Conservation (phyloP, 2,797 vertebrate species). For the Microhierax caerulescens region DNA sequence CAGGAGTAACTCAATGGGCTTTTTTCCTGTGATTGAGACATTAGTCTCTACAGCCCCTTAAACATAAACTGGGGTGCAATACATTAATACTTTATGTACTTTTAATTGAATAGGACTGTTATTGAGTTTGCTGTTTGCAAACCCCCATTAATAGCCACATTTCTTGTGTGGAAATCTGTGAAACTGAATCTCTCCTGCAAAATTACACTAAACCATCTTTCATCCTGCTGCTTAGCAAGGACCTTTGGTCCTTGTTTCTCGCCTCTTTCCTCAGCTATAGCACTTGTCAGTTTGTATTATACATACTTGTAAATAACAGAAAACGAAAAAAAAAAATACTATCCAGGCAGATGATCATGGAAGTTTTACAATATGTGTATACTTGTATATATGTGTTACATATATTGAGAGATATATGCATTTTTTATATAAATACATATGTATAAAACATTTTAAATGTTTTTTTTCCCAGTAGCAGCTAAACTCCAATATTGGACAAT, state of each 20-base stretch:
- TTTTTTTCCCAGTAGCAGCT: not conserved
- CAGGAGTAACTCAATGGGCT: not conserved
- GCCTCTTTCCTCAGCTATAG: not conserved
- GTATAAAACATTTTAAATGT: not conserved
- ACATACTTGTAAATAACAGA: not conserved
- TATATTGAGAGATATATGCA: not conserved
- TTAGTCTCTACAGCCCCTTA: not conserved
- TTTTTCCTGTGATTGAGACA: not conserved
- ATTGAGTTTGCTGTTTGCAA: not conserved
- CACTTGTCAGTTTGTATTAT: constrained; percentile 43
- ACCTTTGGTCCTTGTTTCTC: constrained; percentile 44
- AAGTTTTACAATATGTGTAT: not conserved
- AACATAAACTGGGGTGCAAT: not conserved
- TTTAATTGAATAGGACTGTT: not conserved
- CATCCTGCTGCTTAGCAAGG: constrained; percentile 42
- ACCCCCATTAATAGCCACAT: not conserved
- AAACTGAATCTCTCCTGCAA: not conserved
- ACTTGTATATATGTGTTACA: not conserved
- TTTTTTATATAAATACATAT: not conserved
- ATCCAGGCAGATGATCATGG: not conserved
- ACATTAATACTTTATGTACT: not conserved
- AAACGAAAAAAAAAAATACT: not conserved
- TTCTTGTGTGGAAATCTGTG: not conserved
- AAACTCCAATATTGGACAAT: not conserved
- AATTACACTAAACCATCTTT: constrained; percentile 5